Percentiles rank a stretch among this genome's conserved stretches.
These are phyloP conservation scores for Cosmopolites sordidus DNA, from an alignment of 2,888 invertebrate species.

Conservation along the genomic window DNA sequence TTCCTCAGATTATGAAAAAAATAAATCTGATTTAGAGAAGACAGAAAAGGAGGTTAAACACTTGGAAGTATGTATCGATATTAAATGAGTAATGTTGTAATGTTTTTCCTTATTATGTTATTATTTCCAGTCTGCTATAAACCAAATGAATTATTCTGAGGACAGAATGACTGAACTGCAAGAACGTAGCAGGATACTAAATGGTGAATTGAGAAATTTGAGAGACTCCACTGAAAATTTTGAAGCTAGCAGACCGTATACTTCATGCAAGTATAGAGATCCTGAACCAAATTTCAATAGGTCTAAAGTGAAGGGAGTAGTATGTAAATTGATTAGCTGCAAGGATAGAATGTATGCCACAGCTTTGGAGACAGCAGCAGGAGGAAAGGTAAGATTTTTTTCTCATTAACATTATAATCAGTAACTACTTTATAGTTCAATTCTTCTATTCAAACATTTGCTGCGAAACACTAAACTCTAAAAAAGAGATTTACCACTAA, in stretches of 20 bases:
- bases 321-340: conserved; percentile 74
- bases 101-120: conserved; percentile 3
- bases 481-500: too few relatives aligned
- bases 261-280: conserved; percentile 70
- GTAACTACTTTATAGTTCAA: too few relatives aligned
- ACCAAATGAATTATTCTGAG: conserved; percentile 58
- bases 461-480: too few relatives aligned
- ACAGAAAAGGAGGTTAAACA: conserved; percentile 56
- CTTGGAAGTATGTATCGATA: conserved; percentile 54
- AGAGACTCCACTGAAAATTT: conserved; percentile 57
- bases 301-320: conserved; percentile 67
- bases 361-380: conserved; percentile 83
- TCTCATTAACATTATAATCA: too few relatives aligned
- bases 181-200: conserved; percentile 51
- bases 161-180: conserved; percentile 56
- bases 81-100: too few relatives aligned
- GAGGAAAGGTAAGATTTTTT: conserved; percentile 73
- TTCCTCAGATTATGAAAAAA: conserved; percentile 59
- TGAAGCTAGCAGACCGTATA: conserved; percentile 54
- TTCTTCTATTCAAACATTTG: too few relatives aligned
- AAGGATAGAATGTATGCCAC: conserved; percentile 65
- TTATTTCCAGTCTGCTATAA: conserved; percentile 43
- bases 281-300: conserved; percentile 72
- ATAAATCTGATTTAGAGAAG: conserved; percentile 57
- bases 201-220: conserved; percentile 53